These are phyloP conservation scores for Sebastes dallii DNA, from an alignment of 2,797 vertebrate genomes.

Conservation along the genomic window DNA sequence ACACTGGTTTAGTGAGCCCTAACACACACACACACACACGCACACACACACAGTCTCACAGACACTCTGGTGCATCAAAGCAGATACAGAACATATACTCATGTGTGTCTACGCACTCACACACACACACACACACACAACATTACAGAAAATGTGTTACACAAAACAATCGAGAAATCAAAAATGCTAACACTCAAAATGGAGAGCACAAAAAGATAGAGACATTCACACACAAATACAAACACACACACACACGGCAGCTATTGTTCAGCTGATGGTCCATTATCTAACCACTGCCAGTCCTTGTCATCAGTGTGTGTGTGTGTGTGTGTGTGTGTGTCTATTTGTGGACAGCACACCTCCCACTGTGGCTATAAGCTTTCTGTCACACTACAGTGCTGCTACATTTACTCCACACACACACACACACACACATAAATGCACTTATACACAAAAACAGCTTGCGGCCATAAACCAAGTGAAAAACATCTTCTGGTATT, in stretches of 20 bases:
- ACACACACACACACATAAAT: not conserved
- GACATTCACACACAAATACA: not conserved
- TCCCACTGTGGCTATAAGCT: slow-evolving; percentile 51
- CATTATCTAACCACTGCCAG: slow-evolving; percentile 54
- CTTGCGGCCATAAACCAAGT: not conserved
- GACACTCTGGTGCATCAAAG: not conserved
- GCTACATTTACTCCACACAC: slow-evolving; percentile 25
- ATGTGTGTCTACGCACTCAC: not conserved
- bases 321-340: slow-evolving; percentile 34
- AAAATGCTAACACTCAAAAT: slow-evolving; percentile 17
- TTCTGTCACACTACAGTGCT: slow-evolving; percentile 36
- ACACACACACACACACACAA: not conserved
- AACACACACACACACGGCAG: slow-evolving; percentile 5
- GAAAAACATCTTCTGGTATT: slow-evolving; percentile 21
- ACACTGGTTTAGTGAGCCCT: slow-evolving; percentile 50
- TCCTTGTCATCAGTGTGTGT: slow-evolving; percentile 23
- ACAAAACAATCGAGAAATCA: slow-evolving; percentile 30
- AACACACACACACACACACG: slow-evolving; percentile 5
- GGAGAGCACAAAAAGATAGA: slow-evolving; percentile 25
- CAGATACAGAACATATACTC: too few species aligned
- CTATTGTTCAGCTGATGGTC: slow-evolving; percentile 54
- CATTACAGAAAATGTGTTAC: not conserved
- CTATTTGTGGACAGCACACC: slow-evolving; percentile 19
- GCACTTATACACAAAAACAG: not conserved
- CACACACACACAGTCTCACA: not conserved